These are phyloP conservation scores for Cryptocheilus praepositus DNA, from an alignment of 2,888 invertebrate genomes.

Conservation along the genomic window DNA sequence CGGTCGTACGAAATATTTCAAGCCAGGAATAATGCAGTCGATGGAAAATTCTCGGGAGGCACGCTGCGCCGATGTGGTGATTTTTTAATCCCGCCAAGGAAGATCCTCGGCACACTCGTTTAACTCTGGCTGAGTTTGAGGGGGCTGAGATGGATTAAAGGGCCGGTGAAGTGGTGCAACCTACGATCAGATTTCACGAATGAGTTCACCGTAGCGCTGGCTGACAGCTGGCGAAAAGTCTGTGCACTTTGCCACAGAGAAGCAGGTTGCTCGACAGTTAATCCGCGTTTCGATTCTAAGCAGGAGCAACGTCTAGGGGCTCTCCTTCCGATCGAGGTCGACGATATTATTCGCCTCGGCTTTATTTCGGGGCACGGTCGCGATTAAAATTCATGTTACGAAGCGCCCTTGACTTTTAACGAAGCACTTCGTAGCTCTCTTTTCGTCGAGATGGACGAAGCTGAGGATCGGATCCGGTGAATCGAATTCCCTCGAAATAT, in stretches of 20 bases:
- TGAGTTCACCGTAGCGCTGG: slow-evolving; percentile 51
- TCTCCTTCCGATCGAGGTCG: slow-evolving; percentile 45
- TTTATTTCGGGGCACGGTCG: slow-evolving; percentile 58
- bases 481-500: slow-evolving; percentile 15
- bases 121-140: slow-evolving; percentile 49
- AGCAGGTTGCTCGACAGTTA: slow-evolving; percentile 48
- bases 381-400: slow-evolving; percentile 59
- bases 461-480: background rate
- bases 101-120: slow-evolving; percentile 41
- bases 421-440: slow-evolving; percentile 42
- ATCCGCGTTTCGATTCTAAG: slow-evolving; percentile 54
- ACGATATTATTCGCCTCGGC: slow-evolving; percentile 48
- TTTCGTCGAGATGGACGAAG: slow-evolving; percentile 8
- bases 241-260: slow-evolving; percentile 45
- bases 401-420: slow-evolving; percentile 57
- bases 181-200: slow-evolving; percentile 65
- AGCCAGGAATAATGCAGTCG: background rate
- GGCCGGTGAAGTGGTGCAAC: slow-evolving; percentile 59
- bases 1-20: background rate
- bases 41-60: background rate
- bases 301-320: slow-evolving; percentile 27
- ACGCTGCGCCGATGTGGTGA: slow-evolving; percentile 5
- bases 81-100: slow-evolving; percentile 41
- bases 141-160: slow-evolving; percentile 54
- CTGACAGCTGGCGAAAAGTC: slow-evolving; percentile 64